Base-by-base conservation (phyloP, 2,888 invertebrate genomes). In the Eulithis prunata region DNA sequence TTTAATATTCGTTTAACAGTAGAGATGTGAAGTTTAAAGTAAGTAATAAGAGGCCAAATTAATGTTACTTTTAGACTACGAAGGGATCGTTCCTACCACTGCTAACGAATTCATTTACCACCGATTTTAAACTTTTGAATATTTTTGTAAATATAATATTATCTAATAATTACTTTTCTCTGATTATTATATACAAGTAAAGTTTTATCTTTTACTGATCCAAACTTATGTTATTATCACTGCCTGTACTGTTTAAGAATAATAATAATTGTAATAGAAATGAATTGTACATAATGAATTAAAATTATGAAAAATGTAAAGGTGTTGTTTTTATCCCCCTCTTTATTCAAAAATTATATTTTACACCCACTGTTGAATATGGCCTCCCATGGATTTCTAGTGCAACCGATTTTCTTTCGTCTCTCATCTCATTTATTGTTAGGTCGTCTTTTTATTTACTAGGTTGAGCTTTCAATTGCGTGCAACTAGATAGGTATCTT, bases 181-280 rank as follows among this genome's bases (percentile, higher is more conserved):
- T 46, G 45, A 41, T 13, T 5, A 10, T 53, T 55, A 13, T 55
- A 55, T 14, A 41, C 6, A 54, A 45, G 32, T 57, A 51, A 53
- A 53, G 14, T 62, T 51, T 45, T 57, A 28, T 46, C 21, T 43
- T 41, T 45, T 47, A 59, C 46, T 70, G 68, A 62, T 69, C 57
- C 62, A 68, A 28, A 74, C 71, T 72, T 76, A 70, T 65, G 73
- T 74, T 73, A 72, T 73, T 68, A 64, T 75, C 82, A 82, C 81
- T 81, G 81, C 81, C 81, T 69, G 63, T 69, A 61, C 11, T 11
- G 4, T 59, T 55, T 62, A 54, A 28, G 32, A n/a, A n/a, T n/a
- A n/a, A n/a, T 1, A 56, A 28, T 57, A 60, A 12, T 12, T 66
- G 45, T 28, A 52, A 21, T 49, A 51, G 13, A 55, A 38, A 63